Evolutionary conservation across 2,797 vertebrate genomes (phyloP), one percentile per base, ranked within the genome.

Genomic region (Siniperca obscura): DNA sequence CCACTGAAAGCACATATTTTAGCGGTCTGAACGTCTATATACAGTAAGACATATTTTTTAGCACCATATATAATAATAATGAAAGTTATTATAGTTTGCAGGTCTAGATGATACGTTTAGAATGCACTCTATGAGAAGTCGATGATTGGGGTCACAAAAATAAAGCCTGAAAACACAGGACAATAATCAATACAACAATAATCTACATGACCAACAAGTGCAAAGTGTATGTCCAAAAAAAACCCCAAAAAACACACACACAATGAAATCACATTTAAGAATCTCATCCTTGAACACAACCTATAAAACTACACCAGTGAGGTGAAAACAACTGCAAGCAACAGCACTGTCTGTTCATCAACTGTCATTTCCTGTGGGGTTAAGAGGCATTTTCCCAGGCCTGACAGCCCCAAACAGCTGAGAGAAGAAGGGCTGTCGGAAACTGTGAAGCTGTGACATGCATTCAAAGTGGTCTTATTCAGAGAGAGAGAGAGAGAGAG

Each of bases 361-460:
- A 85, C 74, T 86, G 76, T 77, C 67, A 92, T 86, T 93, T 94
- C 91, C 93, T 93, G 86, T 94, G 86, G 73, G 85, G 48, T 90
- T 88, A 74, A 80, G 76, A 88, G 53, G 38, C 77, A 78, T 85
- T 91, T 94, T 93, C 90, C 86, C 91, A 91, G 86, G 91, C 87
- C 73, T 76, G 87, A 89, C 79, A 80, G 87, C 80, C 83, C 75
- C 85, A 82, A 86, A 87, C 85, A 91, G 87, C 77, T 88, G 84
- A 82, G 82, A 89, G 76, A 56, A 87, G 78, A 78, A 53, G 65
- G 52, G 78, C 78, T 74, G 74, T 79, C 76, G 65, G 82, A 91
- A 89, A 80, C 85, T 16, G 19, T 19, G 76, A 82, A 65, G 64
- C 53, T 73, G 86, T 87, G 92, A 86, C 87, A 59, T 75, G 92